Conservation (phyloP, 1,140 invertebrate species). For the Drosophila paulistorum region DNA sequence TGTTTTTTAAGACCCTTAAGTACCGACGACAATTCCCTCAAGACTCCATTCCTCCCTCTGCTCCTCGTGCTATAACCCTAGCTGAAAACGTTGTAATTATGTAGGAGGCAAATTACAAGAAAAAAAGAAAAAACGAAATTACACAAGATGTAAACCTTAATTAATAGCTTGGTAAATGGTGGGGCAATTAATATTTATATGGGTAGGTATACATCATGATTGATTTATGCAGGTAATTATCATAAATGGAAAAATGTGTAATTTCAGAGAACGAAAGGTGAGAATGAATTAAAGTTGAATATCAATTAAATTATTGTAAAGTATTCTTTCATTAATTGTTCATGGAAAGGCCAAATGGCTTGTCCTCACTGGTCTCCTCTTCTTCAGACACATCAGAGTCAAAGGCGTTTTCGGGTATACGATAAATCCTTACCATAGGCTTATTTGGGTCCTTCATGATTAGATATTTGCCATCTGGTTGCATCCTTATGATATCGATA, state of each 20-base stretch:
- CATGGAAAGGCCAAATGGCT: conserved; percentile 59
- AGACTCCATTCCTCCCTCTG: too few species aligned
- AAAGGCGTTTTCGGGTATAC: conserved; percentile 99
- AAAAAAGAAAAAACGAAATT: conserved; percentile 25
- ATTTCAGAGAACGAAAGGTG: not conserved
- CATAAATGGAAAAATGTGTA: conserved; percentile 30
- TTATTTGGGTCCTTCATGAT: conserved; percentile 99
- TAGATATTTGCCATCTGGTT: conserved; percentile 98
- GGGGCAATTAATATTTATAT: conserved; percentile 60
- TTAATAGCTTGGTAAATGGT: conserved; percentile 74
- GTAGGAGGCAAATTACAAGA: conserved; percentile 39
- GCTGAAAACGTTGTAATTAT: conserved; percentile 10
- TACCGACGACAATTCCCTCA: not conserved
- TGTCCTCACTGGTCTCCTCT: conserved; percentile 82
- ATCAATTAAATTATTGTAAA: not conserved
- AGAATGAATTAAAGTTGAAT: not conserved
- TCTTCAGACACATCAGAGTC: conserved; percentile 98
- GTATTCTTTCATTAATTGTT: not conserved
- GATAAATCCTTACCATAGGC: conserved; percentile 97
- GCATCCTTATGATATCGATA: conserved; percentile 98
- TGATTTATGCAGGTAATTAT: conserved; percentile 77
- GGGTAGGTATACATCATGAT: conserved; percentile 42
- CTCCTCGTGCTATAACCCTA: not conserved
- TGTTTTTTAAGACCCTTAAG: conserved; percentile 35
- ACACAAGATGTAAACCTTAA: conserved; percentile 67